phyloP scores from a whole-genome alignment of 2,888 invertebrate species.

The Heliconius erato region DNA sequence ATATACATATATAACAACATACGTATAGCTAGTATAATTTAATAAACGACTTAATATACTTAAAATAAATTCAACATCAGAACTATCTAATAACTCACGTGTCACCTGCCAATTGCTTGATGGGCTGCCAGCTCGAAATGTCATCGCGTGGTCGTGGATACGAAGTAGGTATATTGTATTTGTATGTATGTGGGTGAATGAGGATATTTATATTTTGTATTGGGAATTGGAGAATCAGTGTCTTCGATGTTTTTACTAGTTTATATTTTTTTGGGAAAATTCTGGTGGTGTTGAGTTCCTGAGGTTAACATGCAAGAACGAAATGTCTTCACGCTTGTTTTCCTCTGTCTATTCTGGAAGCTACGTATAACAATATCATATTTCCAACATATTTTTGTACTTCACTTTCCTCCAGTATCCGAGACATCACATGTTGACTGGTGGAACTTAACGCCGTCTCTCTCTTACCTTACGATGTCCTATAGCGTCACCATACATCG shows the following conservation, averaged over 20 bases:
- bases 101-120: constrained; percentile 63
- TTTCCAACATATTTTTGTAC: too few relatives aligned
- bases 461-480: too few relatives aligned
- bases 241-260: background rate
- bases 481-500: too few relatives aligned
- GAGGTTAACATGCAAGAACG: too few relatives aligned
- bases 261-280: background rate
- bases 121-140: constrained; percentile 61
- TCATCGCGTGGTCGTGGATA: constrained; percentile 47
- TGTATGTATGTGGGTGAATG: background rate
- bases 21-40: background rate
- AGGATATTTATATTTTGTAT: background rate
- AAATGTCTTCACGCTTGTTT: background rate
- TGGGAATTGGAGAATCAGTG: background rate
- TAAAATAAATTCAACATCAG: constrained; percentile 34
- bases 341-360: too few relatives aligned
- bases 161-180: background rate
- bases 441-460: too few relatives aligned
- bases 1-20: background rate
- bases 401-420: too few relatives aligned
- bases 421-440: too few relatives aligned
- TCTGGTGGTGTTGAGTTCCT: background rate
- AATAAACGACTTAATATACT: constrained; percentile 33
- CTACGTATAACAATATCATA: too few relatives aligned
- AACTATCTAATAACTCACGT: constrained; percentile 46